Evolutionary conservation across 1,140 invertebrate species (phyloP), one percentile per base, ranked within the genome.

Genomic region (Dendroctonus valens): DNA sequence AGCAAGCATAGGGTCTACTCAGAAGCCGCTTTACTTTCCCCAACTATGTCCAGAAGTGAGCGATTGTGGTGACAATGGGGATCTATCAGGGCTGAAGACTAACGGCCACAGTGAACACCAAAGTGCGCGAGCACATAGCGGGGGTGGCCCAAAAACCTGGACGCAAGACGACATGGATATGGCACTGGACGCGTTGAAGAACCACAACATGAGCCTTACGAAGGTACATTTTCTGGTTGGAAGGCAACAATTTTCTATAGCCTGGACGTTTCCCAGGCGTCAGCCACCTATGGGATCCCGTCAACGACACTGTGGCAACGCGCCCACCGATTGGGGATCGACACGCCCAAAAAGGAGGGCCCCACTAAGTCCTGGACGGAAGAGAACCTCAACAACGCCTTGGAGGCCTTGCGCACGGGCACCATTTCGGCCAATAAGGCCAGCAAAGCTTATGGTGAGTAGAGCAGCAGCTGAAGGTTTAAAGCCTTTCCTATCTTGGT

Each of bases 241-340:
- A n/a, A 15, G 40, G 8, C 12, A 40, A 39, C 52, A 39, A 38
- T 11, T 26, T 38, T 38, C 59, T 4, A 5, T 40, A 26, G 6
- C 5, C 6, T 44, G 6, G 66, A 41, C 61, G 7, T 42, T 44
- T 72, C 77, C 40, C 71, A 81, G 83, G 84, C 91, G 63, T 86
- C 88, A 72, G 86, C 90, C 39, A 90, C 89, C 9, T 94, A 90
- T 78, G 91, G 91, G 52, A 94, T 94, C 73, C 92, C 92, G 39
- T 92, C 91, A 12, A 94, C 92, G 39, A 94, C 92, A 7, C 80
- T 94, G 12, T 94, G 92, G 92, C 92, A 94, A 79, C 82, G 92
- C 66, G 92, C 91, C 9, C 91, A 93, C 79, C 81, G 90, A 61
- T 77, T 92, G 70, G 91, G 90, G 46, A 94, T 94, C 74, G 91